Evolutionary conservation across 2,888 invertebrate species (phyloP), one percentile per base, ranked within the genome.

Genomic region (Coelogynopora nodosa): DNA sequence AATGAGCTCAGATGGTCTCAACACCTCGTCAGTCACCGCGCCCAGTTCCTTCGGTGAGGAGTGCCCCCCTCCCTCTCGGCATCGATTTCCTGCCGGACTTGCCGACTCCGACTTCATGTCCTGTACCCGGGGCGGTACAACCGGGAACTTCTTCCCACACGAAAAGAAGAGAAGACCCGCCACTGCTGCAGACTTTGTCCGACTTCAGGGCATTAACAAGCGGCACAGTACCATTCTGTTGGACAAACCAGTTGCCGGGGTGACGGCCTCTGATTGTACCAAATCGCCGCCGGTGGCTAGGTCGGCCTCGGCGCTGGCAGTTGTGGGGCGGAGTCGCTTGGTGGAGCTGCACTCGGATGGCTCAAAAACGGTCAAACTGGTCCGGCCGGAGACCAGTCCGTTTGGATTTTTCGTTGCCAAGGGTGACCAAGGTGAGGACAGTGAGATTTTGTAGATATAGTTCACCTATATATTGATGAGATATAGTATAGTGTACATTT

Each of bases 391-490:
- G 74, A n/a, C 74, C 2, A 26, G 18, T 13, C 74, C 74, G 5
- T 74, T 74, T 26, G 74, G 74, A 74, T 74, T 74, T 26, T 74
- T 74, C 27, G 74, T 74, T 74, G 74, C 74, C 23, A 74, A 74
- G 74, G 27, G 74, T 26, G 23, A 74, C 74, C 5, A 74, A 13
- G 74, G 74, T 74, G 27, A 74, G 18, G 5, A n/a, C n/a, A n/a
- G n/a, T n/a, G n/a, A n/a, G n/a, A n/a, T n/a, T n/a, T n/a, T n/a
- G n/a, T n/a, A n/a, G n/a, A n/a, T n/a, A n/a, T n/a, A n/a, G n/a
- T n/a, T n/a, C n/a, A n/a, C n/a, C n/a, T n/a, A n/a, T n/a, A n/a
- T n/a, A n/a, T n/a, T n/a, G n/a, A n/a, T n/a, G n/a, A n/a, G n/a
- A n/a, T n/a, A n/a, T n/a, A n/a, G n/a, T n/a, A n/a, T n/a, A n/a